phyloP scores from a whole-genome alignment of 2,888 invertebrate genomes.

The Mamestra brassicae region DNA sequence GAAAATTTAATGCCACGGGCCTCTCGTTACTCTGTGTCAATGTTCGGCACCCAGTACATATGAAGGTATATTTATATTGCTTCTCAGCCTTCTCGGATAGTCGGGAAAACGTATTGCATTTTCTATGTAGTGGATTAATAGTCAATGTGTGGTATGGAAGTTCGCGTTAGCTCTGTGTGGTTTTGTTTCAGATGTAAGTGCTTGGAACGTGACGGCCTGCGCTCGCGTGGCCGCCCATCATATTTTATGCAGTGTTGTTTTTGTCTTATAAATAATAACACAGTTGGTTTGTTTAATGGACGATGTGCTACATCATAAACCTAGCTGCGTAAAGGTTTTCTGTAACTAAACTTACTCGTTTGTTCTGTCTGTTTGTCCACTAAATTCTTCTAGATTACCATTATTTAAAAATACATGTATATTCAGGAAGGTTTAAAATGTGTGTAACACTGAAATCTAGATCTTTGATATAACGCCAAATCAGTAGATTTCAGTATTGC shows the following conservation, averaged over 20 bases:
- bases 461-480: background rate
- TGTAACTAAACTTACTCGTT: background rate
- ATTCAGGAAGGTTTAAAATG: no score
- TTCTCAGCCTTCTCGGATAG: conserved; percentile 54
- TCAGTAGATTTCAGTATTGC: background rate
- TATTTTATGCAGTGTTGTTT: conserved; percentile 41
- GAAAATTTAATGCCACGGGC: conserved; percentile 79
- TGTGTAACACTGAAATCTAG: no score
- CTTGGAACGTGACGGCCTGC: conserved; percentile 35
- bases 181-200: conserved; percentile 47
- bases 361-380: background rate
- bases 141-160: conserved; percentile 58
- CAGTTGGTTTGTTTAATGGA: conserved; percentile 14
- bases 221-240: conserved; percentile 15
- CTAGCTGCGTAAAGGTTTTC: background rate
- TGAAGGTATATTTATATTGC: conserved; percentile 66
- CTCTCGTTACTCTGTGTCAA: conserved; percentile 77
- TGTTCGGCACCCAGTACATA: conserved; percentile 70
- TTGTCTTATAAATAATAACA: conserved; percentile 47
- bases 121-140: conserved; percentile 64
- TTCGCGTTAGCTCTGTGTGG: conserved; percentile 47
- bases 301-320: background rate
- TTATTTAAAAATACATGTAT: no score
- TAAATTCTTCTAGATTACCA: background rate
- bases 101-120: conserved; percentile 59